Evolutionary conservation across 2,113 vertebrate genomes (phyloP), one percentile per base, ranked within the genome.

Genomic region (Bos javanicus): DNA sequence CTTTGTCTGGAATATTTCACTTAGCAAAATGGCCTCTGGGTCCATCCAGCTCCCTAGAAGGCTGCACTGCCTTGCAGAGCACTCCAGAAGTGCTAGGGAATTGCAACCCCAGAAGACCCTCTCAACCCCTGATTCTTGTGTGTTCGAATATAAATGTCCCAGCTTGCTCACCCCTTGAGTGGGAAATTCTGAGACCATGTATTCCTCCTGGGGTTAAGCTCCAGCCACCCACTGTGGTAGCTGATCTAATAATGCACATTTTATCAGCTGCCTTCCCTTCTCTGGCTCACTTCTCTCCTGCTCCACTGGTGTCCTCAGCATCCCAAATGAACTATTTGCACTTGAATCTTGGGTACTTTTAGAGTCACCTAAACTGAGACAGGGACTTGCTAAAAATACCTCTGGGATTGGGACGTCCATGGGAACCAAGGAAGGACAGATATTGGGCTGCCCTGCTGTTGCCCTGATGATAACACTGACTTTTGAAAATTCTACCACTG

Each of bases 341-440:
- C 56, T 39, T 87, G 21, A 48, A 80, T 64, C 78, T 91, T 64
- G 64, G 26, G 67, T 48, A 86, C 8, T 54, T 91, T 52, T 10
- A 64, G 17, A 93, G 57, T n/a, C n/a, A 89, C 52, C 52, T 91
- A 64, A 93, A 43, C 14, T 67, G n/a, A 87, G 46, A 91, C 19
- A 16, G 8, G 28, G n/a, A 6, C 5, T 87, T n/a, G 14, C 25
- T 78, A 64, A 67, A 67, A 86, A 25, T 36, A 28, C 28, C 8
- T 23, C 60, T 33, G 71, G 23, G 25, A 25, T 2, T 60, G 17
- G 33, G 50, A 52, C 56, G 36, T 36, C 11, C 7, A 4, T 11
- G 6, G 48, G 10, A 13, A 12, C 30, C 3, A 16, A 59, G 33
- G 23, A 52, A 48, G 16, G 64, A 78, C 26, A 9, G 23, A 39